Conservation (phyloP, 2,113 vertebrate species). For the Pampusana beccarii region DNA sequence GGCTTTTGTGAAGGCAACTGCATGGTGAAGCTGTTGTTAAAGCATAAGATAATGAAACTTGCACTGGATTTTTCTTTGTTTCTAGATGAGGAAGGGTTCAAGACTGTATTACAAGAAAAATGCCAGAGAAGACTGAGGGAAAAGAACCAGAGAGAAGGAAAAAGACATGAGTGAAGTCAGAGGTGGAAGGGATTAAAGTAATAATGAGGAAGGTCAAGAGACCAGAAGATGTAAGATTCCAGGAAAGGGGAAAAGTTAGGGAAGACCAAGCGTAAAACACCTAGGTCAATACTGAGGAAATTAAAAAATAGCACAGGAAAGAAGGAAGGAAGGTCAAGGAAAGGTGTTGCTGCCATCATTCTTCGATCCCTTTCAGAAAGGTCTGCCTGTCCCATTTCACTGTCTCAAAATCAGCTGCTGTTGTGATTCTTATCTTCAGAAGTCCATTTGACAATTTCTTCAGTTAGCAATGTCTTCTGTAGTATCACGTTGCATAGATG, state of each 20-base stretch:
- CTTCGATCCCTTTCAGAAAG: background rate
- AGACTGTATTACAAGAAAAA: background rate
- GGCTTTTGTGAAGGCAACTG: background rate
- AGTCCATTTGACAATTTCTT: background rate
- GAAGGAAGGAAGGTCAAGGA: background rate
- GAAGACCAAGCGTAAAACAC: background rate
- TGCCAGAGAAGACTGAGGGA: background rate
- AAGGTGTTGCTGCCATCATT: background rate
- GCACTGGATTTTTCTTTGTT: background rate
- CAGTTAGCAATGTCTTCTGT: background rate
- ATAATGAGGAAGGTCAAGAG: background rate
- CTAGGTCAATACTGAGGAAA: background rate
- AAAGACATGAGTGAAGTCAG: background rate
- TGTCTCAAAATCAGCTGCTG: background rate
- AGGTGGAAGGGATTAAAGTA: background rate
- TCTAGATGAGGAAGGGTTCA: background rate
- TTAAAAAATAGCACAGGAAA: background rate
- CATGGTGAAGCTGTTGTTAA: background rate
- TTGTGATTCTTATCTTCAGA: background rate
- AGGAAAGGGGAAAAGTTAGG: background rate
- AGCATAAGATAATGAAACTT: background rate
- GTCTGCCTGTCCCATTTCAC: background rate
- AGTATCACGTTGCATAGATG: background rate
- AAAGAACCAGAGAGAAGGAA: background rate
- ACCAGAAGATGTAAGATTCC: background rate